Evolutionary conservation across 1,140 invertebrate species (phyloP), one percentile per base, ranked within the genome.

Genomic region (Leptinotarsa lineolata): DNA sequence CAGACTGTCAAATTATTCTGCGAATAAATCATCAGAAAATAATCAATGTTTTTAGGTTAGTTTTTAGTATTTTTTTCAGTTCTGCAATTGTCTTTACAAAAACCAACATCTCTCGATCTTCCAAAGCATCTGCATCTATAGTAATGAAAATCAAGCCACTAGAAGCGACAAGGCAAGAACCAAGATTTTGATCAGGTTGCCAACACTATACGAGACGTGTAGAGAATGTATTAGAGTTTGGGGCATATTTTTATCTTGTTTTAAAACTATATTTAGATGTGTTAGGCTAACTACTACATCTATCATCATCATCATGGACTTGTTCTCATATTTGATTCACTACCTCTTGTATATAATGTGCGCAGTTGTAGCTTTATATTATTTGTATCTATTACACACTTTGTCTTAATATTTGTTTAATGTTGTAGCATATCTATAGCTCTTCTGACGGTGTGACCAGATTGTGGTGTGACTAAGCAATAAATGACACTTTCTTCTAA

Each of bases 381-480:
- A 46, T 54, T 59, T 69, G 21, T 30, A 20, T 71, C 22, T 30
- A 64, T 21, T 71, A 22, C 16, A 71, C 13, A 39, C 15, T 54
- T 54, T 54, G 16, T 54, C 48, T 39, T 54, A 54, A 13, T 15
- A n/a, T 54, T 54, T 54, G 48, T 54, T 54, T 15, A 54, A 54
- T 54, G 48, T 70, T 72, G 68, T 76, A 67, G 64, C 71, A 68
- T 59, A 74, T 54, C 12, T 63, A 71, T 71, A 61, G 24, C 48
- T 69, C 60, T 63, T 63, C 69, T 44, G 48, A 54, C n/a, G 58
- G 69, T 71, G 60, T 45, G 69, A 71, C 18, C 70, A 69, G 67
- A 76, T 71, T 76, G 74, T 81, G 80, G 80, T 82, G 78, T 78
- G 73, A 80, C 76, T 77, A 80, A 81, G 81, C 81, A 82, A 82